Evolutionary conservation across 1,140 invertebrate genomes (phyloP).

Genomic region (Macrobrachium rosenbergii): DNA sequence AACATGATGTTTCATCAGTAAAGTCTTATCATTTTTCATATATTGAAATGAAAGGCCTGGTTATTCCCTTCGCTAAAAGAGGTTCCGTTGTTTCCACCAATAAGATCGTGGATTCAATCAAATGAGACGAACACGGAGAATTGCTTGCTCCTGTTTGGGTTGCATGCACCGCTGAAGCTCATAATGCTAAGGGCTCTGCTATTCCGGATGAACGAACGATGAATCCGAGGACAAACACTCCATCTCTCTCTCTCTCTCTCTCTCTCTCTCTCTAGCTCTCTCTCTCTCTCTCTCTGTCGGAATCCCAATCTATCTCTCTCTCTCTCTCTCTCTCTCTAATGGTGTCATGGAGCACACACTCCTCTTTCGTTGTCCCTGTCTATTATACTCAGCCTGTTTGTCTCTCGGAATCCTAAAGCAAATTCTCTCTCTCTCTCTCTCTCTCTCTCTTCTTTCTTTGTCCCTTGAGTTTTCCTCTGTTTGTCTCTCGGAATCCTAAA

Average conservation of each 20-base stretch:
- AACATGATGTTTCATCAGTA: too few species aligned
- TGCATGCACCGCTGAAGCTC: too few species aligned
- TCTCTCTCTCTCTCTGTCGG: background rate
- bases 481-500: too few species aligned
- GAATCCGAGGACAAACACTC: too few species aligned
- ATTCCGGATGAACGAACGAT: background rate
- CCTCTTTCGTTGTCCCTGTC: background rate
- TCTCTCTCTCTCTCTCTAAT: background rate
- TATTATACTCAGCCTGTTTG: background rate
- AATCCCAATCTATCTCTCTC: background rate
- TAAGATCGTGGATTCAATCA: too few species aligned
- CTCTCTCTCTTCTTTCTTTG: background rate
- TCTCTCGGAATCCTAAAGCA: background rate
- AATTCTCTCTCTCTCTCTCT: background rate
- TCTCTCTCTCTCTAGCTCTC: conserved; percentile 8
- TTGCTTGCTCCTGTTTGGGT: background rate
- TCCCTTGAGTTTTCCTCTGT: too few species aligned
- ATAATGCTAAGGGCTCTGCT: background rate
- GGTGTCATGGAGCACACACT: too few species aligned
- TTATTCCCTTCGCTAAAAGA: too few species aligned
- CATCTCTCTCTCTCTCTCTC: background rate
- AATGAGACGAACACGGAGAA: too few species aligned
- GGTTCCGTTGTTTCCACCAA: too few species aligned
- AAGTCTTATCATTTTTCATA: too few species aligned
- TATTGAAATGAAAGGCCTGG: too few species aligned